phyloP scores from a whole-genome alignment of 2,797 vertebrate genomes.

The Knipowitschia caucasica region DNA sequence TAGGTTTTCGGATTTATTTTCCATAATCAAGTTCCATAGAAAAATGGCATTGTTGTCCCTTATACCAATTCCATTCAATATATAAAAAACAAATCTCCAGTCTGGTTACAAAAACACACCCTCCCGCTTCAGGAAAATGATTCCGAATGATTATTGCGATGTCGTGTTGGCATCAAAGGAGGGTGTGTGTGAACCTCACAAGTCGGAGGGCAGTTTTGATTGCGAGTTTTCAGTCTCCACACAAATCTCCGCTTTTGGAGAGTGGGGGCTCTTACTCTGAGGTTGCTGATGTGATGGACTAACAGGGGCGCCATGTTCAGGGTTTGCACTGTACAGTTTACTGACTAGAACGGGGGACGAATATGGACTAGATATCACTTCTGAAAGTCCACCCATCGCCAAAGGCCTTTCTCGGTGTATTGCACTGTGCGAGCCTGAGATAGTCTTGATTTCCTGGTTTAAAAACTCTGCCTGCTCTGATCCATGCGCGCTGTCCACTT shows the following conservation, averaged over 20 bases:
- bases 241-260: constrained; percentile 62
- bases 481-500: constrained; percentile 51
- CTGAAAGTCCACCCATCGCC: constrained; percentile 70
- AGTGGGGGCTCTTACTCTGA: constrained; percentile 55
- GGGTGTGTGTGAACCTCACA: constrained; percentile 81
- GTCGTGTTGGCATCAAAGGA: constrained; percentile 60
- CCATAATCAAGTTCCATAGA: constrained; percentile 56
- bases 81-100: constrained; percentile 55
- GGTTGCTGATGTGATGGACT: constrained; percentile 85
- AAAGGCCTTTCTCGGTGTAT: constrained; percentile 81
- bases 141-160: constrained; percentile 18
- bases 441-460: constrained; percentile 89
- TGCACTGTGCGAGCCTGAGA: constrained; percentile 87
- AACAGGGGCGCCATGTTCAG: constrained; percentile 78
- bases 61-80: constrained; percentile 46
- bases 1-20: constrained; percentile 41
- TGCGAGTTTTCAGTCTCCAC: constrained; percentile 78
- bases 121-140: constrained; percentile 44
- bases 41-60: constrained; percentile 45
- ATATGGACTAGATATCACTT: constrained; percentile 71
- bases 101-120: constrained; percentile 51
- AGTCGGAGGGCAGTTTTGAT: constrained; percentile 91
- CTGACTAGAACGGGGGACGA: constrained; percentile 67
- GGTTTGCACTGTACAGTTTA: constrained; percentile 79
- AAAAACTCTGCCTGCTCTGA: constrained; percentile 69